A percentile compares a stretch with the other conserved stretches of the same genome.
phyloP scores from a whole-genome alignment of 2,113 vertebrate genomes.

The Daphoenositta chrysoptera region DNA sequence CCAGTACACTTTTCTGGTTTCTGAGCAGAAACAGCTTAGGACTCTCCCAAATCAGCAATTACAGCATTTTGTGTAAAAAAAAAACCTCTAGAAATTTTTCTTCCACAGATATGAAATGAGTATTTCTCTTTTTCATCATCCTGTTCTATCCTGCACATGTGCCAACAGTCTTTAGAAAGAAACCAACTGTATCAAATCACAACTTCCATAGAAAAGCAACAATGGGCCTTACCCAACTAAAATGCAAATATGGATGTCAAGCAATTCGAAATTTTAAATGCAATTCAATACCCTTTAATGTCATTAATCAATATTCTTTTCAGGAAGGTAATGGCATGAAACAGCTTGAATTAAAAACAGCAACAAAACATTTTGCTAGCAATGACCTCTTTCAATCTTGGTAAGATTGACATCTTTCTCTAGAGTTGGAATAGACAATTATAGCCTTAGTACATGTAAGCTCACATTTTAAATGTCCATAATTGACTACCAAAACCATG shows the following conservation, averaged over 20 bases:
- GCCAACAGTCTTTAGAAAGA: background rate
- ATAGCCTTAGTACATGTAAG: background rate
- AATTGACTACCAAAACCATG: background rate
- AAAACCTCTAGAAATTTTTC: background rate
- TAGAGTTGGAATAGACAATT: background rate
- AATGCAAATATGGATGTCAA: background rate
- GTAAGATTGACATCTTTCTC: background rate
- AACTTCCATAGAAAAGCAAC: background rate
- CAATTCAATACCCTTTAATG: background rate
- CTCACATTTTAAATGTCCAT: background rate
- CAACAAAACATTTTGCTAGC: background rate
- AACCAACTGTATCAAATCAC: background rate
- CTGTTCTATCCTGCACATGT: background rate
- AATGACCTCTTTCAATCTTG: background rate
- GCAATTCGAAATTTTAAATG: background rate
- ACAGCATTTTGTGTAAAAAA: background rate
- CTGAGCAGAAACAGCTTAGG: background rate
- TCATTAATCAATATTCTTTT: slow-evolving; percentile 5
- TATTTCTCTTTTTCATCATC: background rate
- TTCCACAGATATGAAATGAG: background rate
- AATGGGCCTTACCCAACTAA: background rate
- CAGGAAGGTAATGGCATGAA: background rate
- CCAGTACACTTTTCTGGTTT: background rate
- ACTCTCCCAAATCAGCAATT: background rate
- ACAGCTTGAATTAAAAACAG: background rate